A percentile compares a stretch with the other conserved stretches of the same genome.
Conservation (phyloP, 92 coral and sea anemone genomes). For the Parazoanthus swiftii region DNA sequence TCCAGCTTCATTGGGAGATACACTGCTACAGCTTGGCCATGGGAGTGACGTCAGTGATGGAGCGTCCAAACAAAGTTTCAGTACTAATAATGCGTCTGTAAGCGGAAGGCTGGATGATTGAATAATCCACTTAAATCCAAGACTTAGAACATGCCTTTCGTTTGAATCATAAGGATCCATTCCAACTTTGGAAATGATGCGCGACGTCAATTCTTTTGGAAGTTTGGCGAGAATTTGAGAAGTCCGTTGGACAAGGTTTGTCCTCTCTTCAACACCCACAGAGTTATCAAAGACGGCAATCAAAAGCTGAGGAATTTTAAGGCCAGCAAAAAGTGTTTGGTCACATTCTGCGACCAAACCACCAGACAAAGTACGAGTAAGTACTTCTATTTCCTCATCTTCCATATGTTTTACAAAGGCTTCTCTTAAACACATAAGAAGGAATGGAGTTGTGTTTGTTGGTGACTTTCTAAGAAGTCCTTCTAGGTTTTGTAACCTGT, state of each 20-base stretch:
- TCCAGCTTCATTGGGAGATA: not conserved
- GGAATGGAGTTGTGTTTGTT: not conserved
- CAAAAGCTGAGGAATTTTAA: slow-evolving; percentile 7
- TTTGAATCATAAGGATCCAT: not conserved
- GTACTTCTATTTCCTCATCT: not conserved
- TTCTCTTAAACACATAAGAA: not conserved
- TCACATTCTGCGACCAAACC: not conserved
- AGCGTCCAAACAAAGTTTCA: not conserved
- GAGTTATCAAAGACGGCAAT: not conserved
- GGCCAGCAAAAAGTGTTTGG: not conserved
- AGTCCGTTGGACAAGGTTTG: not conserved
- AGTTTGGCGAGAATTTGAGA: not conserved
- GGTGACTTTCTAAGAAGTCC: not conserved
- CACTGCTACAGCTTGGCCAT: not conserved
- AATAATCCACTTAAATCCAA: slow-evolving; percentile 3
- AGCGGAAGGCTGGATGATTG: not conserved
- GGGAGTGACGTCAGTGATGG: not conserved
- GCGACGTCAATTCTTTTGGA: not conserved
- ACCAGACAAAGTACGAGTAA: not conserved
- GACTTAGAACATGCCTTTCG: not conserved
- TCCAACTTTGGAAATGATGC: not conserved
- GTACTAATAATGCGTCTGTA: not conserved
- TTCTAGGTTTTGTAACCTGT: not conserved
- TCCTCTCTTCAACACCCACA: not conserved
- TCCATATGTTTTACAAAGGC: not conserved